Evolutionary conservation across 2,113 vertebrate genomes (phyloP), one percentile per base, ranked within the genome.

Genomic region (Sitta europaea): DNA sequence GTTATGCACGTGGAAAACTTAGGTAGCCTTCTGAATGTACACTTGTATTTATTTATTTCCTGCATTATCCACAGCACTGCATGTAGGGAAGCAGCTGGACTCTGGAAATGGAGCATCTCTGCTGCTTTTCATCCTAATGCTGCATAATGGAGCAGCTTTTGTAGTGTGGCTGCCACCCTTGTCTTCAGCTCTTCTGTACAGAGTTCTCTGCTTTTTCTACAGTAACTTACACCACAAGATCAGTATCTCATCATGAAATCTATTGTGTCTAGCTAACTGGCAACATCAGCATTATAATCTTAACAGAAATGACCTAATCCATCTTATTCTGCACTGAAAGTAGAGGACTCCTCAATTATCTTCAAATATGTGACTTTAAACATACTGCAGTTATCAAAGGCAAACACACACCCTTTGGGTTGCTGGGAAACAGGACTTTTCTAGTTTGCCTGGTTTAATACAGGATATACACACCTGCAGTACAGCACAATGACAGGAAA

Each of bases 391-490:
- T 53, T 92, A 95, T 87, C 42, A 2, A 47, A 88, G 33, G 75
- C 59, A 92, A 92, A 80, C 51, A 94, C 35, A 45, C 63, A 21
- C 75, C 54, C 88, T 65, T 50, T 54, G 53, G 43, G 70, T 57
- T 94, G 71, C 74, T 92, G 85, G 85, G 87, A 91, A 90, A 66
- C 74, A 42, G 48, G 33, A 36, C 50, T 35, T 35, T 76, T 79
- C 78, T 79, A 31, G 63, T 70, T 79, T 78, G 81, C 67, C 59
- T 31, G 20, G 20, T 83, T 91, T 90, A 76, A 68, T 51, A 73
- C 54, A 86, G 93, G 92, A 94, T 92, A 96, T 70, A 86, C 94
- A 94, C 90, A 95, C 77, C 84, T 94, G 87, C 76, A 79, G 53
- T 9, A 61, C 42, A 92, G 57, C 54, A 96, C 90, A 91, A 87